These are phyloP conservation scores for Rhinogobius similis DNA, from an alignment of 2,113 vertebrate genomes.

Conservation along the genomic window DNA sequence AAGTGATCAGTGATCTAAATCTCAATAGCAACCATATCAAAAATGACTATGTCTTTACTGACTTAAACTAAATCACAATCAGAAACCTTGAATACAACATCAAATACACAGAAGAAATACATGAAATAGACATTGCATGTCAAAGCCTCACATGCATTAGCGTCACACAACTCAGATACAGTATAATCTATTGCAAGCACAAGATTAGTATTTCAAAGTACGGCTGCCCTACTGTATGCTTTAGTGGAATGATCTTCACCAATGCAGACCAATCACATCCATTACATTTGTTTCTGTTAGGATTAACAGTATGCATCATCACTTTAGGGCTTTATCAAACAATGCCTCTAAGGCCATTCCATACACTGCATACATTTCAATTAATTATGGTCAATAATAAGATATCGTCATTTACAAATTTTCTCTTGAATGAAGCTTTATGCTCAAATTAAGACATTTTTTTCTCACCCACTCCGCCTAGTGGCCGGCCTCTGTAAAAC, in stretches of 20 bases:
- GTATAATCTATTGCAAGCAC: conserved; percentile 34
- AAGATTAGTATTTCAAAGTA: conserved; percentile 26
- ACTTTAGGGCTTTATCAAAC: conserved; percentile 5
- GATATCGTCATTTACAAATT: no score
- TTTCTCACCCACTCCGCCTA: no score
- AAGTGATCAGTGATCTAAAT: not conserved
- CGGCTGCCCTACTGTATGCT: conserved; percentile 7
- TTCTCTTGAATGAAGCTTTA: no score
- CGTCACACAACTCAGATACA: conserved; percentile 11
- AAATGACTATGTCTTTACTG: no score
- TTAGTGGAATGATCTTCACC: not conserved
- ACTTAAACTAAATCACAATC: not conserved
- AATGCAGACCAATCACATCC: conserved; percentile 13
- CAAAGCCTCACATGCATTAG: conserved; percentile 37
- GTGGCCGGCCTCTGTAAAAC: no score
- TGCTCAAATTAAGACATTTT: no score
- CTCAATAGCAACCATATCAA: not conserved
- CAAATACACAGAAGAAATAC: no score
- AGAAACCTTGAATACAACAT: not conserved
- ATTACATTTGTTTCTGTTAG: conserved; percentile 33
- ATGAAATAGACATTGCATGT: not conserved
- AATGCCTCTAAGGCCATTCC: conserved; percentile 2
- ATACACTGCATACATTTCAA: not conserved
- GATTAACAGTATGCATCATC: conserved; percentile 27
- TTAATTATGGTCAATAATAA: not conserved